A percentile compares a stretch with the other conserved stretches of the same genome.
These are phyloP conservation scores for Pogona vitticeps DNA, from an alignment of 2,113 vertebrate species.

Conservation along the genomic window DNA sequence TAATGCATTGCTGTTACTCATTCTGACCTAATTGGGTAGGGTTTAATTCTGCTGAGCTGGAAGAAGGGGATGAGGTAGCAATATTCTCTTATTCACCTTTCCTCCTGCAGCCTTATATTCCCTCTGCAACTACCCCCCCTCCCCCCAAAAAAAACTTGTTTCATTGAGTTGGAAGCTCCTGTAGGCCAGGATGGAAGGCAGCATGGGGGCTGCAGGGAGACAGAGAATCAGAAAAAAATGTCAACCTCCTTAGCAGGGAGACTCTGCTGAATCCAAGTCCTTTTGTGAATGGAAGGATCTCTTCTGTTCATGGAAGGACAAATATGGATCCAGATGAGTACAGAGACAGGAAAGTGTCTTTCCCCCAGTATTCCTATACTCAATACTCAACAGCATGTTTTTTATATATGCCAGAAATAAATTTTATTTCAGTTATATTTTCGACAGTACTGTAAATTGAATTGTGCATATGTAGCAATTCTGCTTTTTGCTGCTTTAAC, in stretches of 20 bases:
- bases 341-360: slow-evolving; percentile 46
- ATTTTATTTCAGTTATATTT: slow-evolving; percentile 1
- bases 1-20: slow-evolving; percentile 8
- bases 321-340: neutral
- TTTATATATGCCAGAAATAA: slow-evolving; percentile 40
- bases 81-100: neutral
- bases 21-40: slow-evolving; percentile 31
- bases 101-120: too few relatives aligned
- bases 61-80: neutral
- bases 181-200: neutral
- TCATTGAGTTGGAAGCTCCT: neutral
- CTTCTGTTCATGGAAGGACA: neutral
- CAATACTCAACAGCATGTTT: neutral
- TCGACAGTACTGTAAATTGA: neutral
- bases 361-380: neutral
- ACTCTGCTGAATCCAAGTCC: neutral
- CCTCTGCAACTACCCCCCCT: too few relatives aligned
- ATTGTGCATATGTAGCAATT: slow-evolving; percentile 36
- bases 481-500: slow-evolving; percentile 46
- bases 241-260: neutral
- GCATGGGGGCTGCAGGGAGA: neutral
- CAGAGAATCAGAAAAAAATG: neutral
- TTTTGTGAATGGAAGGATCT: neutral
- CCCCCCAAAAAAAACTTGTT: neutral
- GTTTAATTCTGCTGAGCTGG: neutral